Evolutionary conservation across 2,797 vertebrate species (phyloP), one percentile per base, ranked within the genome.

Genomic region (Ateles fusciceps): DNA sequence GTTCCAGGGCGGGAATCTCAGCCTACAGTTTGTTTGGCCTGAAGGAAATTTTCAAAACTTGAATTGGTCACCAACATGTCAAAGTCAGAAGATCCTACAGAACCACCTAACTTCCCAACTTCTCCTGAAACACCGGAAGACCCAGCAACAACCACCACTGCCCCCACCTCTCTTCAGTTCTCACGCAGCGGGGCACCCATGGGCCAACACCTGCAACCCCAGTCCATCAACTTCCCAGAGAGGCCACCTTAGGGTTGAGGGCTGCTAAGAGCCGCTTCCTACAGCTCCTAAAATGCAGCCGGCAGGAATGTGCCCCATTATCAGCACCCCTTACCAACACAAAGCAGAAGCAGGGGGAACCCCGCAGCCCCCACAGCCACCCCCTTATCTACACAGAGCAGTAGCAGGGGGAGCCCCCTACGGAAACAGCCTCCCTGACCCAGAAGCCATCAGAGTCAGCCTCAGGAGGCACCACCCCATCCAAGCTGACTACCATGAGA

Each of bases 1-100:
- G 0, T 2, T 1, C 28, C 5, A 4, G 33, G 22, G 30, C 11
- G 33, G 33, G 59, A 64, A 26, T 3, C 17, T 71, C 55, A 15
- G 61, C 80, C 52, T 36, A 2, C 80, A 26, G 14, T 50, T 42
- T 24, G 24, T 59, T n/a, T 24, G 30, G 4, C 36, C 36, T 9
- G n/a, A 85, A 52, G 48, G 24, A 28, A 10, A 28, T 21, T 46
- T 46, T 39, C 44, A 64, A 42, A 42, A 46, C 59, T 8, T 39
- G 61, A 81, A 48, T 1, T 24, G n/a, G 33, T 9, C 17, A 28
- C 36, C 44, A 7, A 33, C 5, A 10, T 3, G 7, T 12, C 9
- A 33, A 46, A 33, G 17, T 50, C 8, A 6, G 24, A 10, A 76
- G 52, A 44, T 9, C 21, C 50, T 55, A 4, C 21, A 26, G 4